A percentile compares a stretch with the other conserved stretches of the same genome.
Conservation (phyloP, 2,797 vertebrate genomes). For the Bufotes viridis region DNA sequence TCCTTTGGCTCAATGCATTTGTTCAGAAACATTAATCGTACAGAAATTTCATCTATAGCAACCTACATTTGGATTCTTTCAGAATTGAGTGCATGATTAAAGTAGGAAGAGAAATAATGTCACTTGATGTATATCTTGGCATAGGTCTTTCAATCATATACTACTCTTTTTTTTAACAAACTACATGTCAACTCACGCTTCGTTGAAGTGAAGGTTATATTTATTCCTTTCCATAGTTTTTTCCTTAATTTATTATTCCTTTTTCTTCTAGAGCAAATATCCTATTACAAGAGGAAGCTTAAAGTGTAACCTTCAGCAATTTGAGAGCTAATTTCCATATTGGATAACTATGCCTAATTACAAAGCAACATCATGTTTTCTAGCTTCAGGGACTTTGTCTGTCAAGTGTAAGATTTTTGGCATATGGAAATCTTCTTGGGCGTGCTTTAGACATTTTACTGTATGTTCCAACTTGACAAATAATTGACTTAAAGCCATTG, state of each 20-base stretch:
- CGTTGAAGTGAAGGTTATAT: conserved; percentile 59
- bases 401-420: conserved; percentile 61
- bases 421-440: conserved; percentile 63
- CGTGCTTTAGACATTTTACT: conserved; percentile 44
- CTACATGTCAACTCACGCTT: conserved; percentile 63
- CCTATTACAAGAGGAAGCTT: conserved; percentile 56
- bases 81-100: conserved; percentile 71
- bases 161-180: conserved; percentile 65
- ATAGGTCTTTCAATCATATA: conserved; percentile 67
- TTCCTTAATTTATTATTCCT: conserved; percentile 60
- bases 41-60: conserved; percentile 73
- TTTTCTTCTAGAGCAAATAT: conserved; percentile 57
- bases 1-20: conserved; percentile 64
- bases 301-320: conserved; percentile 65
- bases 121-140: conserved; percentile 69
- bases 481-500: conserved; percentile 54
- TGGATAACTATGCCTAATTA: conserved; percentile 70
- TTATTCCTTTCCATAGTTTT: conserved; percentile 57
- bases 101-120: conserved; percentile 67
- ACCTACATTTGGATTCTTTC: conserved; percentile 71
- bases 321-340: conserved; percentile 66
- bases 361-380: conserved; percentile 61
- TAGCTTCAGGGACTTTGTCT: conserved; percentile 67
- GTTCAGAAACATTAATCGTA: conserved; percentile 72
- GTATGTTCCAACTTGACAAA: conserved; percentile 52